Conservation (phyloP, 1,140 invertebrate species). For the Lutraria rhynchaena region DNA sequence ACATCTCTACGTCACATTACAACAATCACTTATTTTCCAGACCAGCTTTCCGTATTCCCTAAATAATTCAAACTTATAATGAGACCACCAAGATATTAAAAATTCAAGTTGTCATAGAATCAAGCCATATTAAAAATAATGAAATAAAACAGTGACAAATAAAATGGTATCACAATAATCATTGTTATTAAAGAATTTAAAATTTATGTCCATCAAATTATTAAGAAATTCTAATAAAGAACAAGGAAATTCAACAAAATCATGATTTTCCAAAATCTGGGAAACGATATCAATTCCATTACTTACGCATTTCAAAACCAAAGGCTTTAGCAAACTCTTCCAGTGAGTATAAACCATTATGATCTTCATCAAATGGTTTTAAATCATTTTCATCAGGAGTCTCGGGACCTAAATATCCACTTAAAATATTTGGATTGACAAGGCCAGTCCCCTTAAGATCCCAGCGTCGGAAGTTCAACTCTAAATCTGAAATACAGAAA, state of each 20-base stretch:
- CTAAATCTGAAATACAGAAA: slow-evolving; percentile 44
- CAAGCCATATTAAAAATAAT: not conserved
- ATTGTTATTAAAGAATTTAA: too few relatives aligned
- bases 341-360: slow-evolving; percentile 39
- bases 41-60: too few relatives aligned
- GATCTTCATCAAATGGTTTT: slow-evolving; percentile 37
- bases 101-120: too few relatives aligned
- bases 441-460: slow-evolving; percentile 3
- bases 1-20: too few relatives aligned
- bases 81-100: too few relatives aligned
- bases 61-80: too few relatives aligned
- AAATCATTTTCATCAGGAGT: slow-evolving; percentile 35
- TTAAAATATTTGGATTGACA: slow-evolving; percentile 2
- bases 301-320: slow-evolving; percentile 41
- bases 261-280: too few relatives aligned
- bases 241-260: too few relatives aligned
- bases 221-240: not conserved
- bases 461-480: slow-evolving; percentile 29
- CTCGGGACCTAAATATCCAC: slow-evolving; percentile 24
- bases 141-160: not conserved
- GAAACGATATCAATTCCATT: too few relatives aligned
- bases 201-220: too few relatives aligned
- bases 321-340: slow-evolving; percentile 44
- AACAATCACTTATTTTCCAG: too few relatives aligned
- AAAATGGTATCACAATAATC: too few relatives aligned